phyloP scores from a whole-genome alignment of 2,888 invertebrate genomes.

The Gnatocerus cornutus region DNA sequence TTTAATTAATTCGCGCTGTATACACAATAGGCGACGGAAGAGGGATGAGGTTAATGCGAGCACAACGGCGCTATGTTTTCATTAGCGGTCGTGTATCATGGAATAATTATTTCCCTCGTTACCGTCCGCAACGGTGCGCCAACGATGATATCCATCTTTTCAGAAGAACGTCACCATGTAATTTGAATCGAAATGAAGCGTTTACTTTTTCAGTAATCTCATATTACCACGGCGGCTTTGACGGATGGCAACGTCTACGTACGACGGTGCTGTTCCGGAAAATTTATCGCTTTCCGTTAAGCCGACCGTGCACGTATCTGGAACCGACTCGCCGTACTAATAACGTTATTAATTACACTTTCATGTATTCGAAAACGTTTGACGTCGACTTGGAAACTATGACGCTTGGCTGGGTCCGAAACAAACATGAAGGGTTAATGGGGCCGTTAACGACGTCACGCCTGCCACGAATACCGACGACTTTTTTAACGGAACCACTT shows the following conservation, averaged over 20 bases:
- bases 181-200: slow-evolving; percentile 4
- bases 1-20: slow-evolving; percentile 45
- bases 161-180: not conserved
- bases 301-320: slow-evolving; percentile 39
- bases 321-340: slow-evolving; percentile 37
- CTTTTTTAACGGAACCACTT: slow-evolving; percentile 6
- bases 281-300: slow-evolving; percentile 44
- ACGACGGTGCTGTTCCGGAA: slow-evolving; percentile 8
- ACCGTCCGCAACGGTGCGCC: slow-evolving; percentile 4
- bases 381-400: slow-evolving; percentile 44
- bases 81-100: slow-evolving; percentile 43
- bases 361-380: slow-evolving; percentile 46
- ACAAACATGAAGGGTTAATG: slow-evolving; percentile 40
- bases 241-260: slow-evolving; percentile 7
- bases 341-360: slow-evolving; percentile 49
- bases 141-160: not conserved
- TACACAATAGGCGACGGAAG: slow-evolving; percentile 18
- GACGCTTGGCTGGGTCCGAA: slow-evolving; percentile 33
- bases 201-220: not conserved
- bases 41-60: slow-evolving; percentile 22
- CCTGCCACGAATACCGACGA: slow-evolving; percentile 5
- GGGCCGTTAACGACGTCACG: slow-evolving; percentile 32
- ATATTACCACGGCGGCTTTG: not conserved
- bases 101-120: slow-evolving; percentile 43
- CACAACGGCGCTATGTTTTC: slow-evolving; percentile 41